Evolutionary conservation across 2,797 vertebrate genomes (phyloP), one percentile per base, ranked within the genome.

Genomic region (Gambusia yucatana): DNA sequence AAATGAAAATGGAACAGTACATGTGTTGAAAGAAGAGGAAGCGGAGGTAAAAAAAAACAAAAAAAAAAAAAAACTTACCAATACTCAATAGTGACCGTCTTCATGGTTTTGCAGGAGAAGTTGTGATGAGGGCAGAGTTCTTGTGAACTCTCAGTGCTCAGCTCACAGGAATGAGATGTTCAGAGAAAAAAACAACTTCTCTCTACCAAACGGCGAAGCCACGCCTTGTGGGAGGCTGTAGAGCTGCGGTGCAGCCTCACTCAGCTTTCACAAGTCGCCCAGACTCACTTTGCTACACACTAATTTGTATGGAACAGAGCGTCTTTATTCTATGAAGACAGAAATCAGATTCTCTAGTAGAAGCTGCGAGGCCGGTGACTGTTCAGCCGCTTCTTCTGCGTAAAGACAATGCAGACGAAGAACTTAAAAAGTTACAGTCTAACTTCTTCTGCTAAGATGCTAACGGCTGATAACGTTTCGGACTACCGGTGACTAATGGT

Each of bases 11-110:
- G 11, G n/a, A 28, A 16, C n/a, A 70, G 22, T 28, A 1, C 36
- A 25, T 10, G 1, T 10, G 5, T 16, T 44, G 6, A 28, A 70
- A 69, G 46, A 59, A 46, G 50, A 72, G 30, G 13, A 61, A 78
- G 20, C 39, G 14, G 28, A 20, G 50, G 7, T 52, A 25, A 25
- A 39, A 25, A 48, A 17, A 30, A 57, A n/a, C 16, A 3, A 55
- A 10, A 3, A 8, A 55, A 28, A 33, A 77, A 47, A 47, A 61
- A 17, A 44, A 79, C 92, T 86, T 77, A 94, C 94, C 89, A 92
- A 75, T 92, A 90, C 84, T 94, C 85, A 33, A 93, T 2, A 0
- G 4, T 14, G 75, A 94, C 76, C 0, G 7, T 14, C 0, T 44
- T 1, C 82, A 94, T 90, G 28, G 47, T 82, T 76, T 63, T 47